Evolutionary conservation across 23 tunicate species (phyloP).

Genomic region (Styela plicata): DNA sequence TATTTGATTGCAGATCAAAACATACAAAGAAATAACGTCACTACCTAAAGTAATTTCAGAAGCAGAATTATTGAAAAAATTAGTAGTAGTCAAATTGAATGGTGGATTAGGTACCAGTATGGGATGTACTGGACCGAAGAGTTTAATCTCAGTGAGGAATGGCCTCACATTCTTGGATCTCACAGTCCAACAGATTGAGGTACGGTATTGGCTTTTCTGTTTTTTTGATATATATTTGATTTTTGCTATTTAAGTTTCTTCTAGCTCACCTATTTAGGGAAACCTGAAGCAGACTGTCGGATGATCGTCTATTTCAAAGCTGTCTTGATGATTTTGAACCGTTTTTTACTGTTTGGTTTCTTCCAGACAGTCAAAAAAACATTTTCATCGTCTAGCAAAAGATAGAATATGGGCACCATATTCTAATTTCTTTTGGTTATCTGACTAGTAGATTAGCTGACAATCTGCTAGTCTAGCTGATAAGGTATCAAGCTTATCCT

Average conservation of each 20-base stretch:
- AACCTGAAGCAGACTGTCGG: not conserved
- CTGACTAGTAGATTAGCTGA: too few species aligned
- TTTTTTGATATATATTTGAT: not conserved
- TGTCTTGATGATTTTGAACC: too few species aligned
- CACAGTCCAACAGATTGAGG: slow-evolving; percentile 93
- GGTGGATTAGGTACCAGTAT: slow-evolving; percentile 95
- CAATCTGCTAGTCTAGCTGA: too few species aligned
- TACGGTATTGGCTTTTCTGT: not conserved
- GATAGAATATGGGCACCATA: too few species aligned
- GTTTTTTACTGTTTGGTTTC: not conserved
- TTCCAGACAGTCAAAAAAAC: not conserved
- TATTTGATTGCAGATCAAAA: too few species aligned
- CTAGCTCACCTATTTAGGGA: not conserved
- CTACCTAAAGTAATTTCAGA: slow-evolving; percentile 8
- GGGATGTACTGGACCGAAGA: slow-evolving; percentile 95
- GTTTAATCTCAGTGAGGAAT: slow-evolving; percentile 79
- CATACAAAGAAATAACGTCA: slow-evolving; percentile 48
- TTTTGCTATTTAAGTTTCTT: not conserved
- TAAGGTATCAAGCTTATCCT: too few species aligned
- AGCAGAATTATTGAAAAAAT: slow-evolving; percentile 58
- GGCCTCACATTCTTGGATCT: slow-evolving; percentile 89
- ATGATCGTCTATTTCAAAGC: not conserved
- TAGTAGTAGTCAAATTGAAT: slow-evolving; percentile 88
- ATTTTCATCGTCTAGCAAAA: too few species aligned
- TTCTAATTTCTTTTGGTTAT: too few species aligned